Percentiles rank a stretch among this genome's conserved stretches.
phyloP scores from a whole-genome alignment of 1,140 invertebrate species.

The Bombus cullumanus region DNA sequence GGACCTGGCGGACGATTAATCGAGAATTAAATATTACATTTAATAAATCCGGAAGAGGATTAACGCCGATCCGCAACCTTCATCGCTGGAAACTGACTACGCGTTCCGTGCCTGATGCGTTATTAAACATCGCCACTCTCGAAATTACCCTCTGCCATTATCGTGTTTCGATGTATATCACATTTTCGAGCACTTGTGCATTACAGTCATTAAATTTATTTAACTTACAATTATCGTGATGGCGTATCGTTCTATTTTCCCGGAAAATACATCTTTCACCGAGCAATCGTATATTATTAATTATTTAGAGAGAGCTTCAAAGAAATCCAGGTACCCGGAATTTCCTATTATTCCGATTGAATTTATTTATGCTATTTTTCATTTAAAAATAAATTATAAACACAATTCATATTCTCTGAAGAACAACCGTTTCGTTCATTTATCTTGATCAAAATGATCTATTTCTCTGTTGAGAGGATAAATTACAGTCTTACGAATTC shows the following conservation, averaged over 20 bases:
- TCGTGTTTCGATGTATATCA: background rate
- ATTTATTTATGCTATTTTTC: background rate
- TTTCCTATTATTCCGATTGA: background rate
- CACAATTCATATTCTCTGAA: too few species aligned
- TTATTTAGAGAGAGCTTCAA: background rate
- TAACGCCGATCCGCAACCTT: slow-evolving; percentile 1
- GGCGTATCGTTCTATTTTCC: background rate
- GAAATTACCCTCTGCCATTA: slow-evolving; percentile 17
- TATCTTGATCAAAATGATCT: background rate
- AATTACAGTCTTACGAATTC: too few species aligned
- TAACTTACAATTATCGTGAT: slow-evolving; percentile 15
- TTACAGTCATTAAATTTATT: slow-evolving; percentile 23
- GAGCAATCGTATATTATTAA: background rate
- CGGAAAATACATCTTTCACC: background rate
- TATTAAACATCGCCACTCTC: slow-evolving; percentile 22
- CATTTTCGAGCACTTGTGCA: background rate
- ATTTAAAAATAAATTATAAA: background rate
- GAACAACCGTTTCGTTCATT: background rate
- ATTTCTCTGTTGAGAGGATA: too few species aligned
- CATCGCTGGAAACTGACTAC: too few species aligned
- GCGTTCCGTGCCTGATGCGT: background rate
- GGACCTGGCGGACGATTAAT: slow-evolving; percentile 20
- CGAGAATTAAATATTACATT: slow-evolving; percentile 40
- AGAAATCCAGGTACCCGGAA: background rate
- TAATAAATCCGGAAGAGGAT: slow-evolving; percentile 41